Evolutionary conservation across 1,140 invertebrate species (phyloP).

Genomic region (Frieseomelitta varia): DNA sequence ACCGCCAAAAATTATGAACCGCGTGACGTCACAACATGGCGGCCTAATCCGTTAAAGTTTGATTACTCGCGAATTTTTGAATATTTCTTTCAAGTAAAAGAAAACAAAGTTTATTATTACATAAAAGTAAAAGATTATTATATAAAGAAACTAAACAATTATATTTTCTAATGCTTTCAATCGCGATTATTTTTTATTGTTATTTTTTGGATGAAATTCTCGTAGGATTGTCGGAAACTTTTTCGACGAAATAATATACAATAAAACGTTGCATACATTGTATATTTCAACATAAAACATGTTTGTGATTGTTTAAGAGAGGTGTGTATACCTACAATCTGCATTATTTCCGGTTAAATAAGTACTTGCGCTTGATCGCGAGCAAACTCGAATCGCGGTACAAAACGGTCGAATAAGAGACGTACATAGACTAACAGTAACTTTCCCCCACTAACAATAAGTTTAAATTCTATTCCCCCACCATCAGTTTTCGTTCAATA

Average conservation of each 20-base stretch:
- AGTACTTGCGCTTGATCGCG: neutral
- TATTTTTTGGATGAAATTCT: neutral
- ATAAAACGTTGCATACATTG: neutral
- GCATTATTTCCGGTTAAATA: neutral
- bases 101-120: neutral
- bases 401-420: neutral
- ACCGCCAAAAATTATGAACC: neutral
- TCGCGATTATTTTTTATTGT: neutral
- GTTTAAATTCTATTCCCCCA: neutral
- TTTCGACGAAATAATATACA: neutral
- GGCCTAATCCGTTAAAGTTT: neutral
- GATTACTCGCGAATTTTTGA: neutral
- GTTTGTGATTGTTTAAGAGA: neutral
- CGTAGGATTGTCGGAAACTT: neutral
- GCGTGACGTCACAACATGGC: neutral
- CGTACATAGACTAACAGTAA: conserved; percentile 21
- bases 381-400: neutral
- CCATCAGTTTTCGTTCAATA: too few species aligned
- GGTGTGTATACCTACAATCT: neutral
- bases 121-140: neutral
- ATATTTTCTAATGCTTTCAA: neutral
- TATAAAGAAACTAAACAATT: neutral
- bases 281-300: neutral
- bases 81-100: neutral
- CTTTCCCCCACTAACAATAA: neutral